These are phyloP conservation scores for Neosilurus hyrtlii DNA, from an alignment of 2,797 vertebrate species.

Conservation along the genomic window DNA sequence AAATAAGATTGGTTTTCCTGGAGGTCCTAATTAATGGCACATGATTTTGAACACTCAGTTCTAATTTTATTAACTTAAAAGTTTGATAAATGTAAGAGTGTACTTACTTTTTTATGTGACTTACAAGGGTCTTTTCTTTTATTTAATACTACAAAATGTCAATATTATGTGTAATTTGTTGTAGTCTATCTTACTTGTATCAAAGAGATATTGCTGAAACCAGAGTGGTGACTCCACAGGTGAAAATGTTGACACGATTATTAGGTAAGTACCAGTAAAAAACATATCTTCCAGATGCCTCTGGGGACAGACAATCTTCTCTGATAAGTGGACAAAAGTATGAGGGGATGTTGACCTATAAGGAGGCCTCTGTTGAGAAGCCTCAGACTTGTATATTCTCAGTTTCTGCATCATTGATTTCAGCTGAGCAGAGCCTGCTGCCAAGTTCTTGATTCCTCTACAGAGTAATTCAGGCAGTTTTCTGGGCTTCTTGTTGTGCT, in stretches of 20 bases:
- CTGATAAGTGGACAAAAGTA: not conserved
- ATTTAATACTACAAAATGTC: no score
- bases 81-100: no score
- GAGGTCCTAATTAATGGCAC: no score
- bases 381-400: conserved; percentile 3
- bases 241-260: not conserved
- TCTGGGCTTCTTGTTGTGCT: conserved; percentile 26
- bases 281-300: not conserved
- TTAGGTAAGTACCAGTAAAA: not conserved
- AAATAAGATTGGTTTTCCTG: no score
- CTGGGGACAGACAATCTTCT: not conserved
- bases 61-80: no score
- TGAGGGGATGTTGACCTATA: conserved; percentile 11
- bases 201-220: not conserved
- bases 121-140: no score
- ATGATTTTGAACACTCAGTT: no score
- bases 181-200: no score
- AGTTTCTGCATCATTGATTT: conserved; percentile 26
- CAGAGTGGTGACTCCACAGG: not conserved
- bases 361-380: conserved; percentile 1
- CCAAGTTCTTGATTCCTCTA: conserved; percentile 26
- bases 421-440: conserved; percentile 17
- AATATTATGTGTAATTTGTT: no score
- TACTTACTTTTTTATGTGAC: no score
- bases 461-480: conserved; percentile 30